A percentile compares a stretch with the other conserved stretches of the same genome.
Evolutionary conservation across 2,888 invertebrate species (phyloP).

Genomic region (Adelognathus sp.): DNA sequence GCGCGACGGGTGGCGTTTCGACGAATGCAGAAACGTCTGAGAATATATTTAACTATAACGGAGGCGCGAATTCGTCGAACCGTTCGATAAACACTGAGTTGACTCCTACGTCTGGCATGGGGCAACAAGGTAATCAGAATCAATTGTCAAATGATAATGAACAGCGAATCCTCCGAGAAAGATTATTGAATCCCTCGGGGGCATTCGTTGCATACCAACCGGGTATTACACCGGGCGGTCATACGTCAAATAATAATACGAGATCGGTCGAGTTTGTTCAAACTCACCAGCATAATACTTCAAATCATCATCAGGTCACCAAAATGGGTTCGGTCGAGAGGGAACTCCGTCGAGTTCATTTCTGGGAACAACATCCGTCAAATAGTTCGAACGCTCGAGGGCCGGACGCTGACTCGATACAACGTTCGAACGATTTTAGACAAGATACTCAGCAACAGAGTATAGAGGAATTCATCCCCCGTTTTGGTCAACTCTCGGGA

Average conservation of each 20-base stretch:
- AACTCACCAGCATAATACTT: neutral
- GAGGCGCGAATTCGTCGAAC: neutral
- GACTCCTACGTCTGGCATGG: neutral
- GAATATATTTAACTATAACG: too few species aligned
- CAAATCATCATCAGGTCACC: neutral
- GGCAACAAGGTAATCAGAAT: neutral
- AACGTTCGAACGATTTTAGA: neutral
- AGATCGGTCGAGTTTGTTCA: neutral
- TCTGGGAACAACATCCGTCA: neutral
- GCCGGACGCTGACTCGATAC: neutral
- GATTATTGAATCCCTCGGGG: constrained; percentile 2
- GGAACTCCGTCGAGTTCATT: neutral
- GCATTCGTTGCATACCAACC: too few species aligned
- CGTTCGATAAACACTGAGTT: too few species aligned
- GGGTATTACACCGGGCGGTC: too few species aligned
- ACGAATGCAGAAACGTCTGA: neutral
- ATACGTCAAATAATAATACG: neutral
- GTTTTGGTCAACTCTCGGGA: neutral
- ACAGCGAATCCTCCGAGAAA: neutral
- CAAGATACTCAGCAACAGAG: neutral
- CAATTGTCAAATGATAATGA: too few species aligned
- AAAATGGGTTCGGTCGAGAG: neutral
- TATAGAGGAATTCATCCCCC: neutral
- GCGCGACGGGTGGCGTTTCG: neutral
- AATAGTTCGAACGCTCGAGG: neutral